Conservation (phyloP, 1,140 invertebrate genomes). For the Helicorthomorpha holstii region DNA sequence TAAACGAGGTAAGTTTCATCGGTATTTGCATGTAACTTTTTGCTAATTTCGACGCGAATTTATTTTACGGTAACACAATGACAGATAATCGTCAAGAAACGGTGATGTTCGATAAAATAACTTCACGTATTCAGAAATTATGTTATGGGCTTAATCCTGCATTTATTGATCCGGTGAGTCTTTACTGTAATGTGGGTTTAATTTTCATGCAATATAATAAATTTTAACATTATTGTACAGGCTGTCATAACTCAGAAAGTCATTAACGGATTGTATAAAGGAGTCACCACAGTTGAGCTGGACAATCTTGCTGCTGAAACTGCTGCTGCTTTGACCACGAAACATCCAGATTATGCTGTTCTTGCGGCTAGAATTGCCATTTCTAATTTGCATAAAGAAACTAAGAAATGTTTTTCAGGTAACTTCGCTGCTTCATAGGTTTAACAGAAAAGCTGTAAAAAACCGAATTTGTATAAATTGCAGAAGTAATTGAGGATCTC, state of each 20-base stretch:
- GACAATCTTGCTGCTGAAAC: constrained; percentile 96
- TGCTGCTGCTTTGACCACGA: constrained; percentile 85
- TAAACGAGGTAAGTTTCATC: constrained; percentile 20
- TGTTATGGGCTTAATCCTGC: constrained; percentile 93
- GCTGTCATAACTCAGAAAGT: constrained; percentile 38
- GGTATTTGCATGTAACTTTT: constrained; percentile 1
- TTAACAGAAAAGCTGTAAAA: background rate
- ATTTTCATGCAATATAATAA: constrained; percentile 1
- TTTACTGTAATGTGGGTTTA: constrained; percentile 7
- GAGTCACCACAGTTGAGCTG: constrained; percentile 88
- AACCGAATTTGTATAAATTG: constrained; percentile 19
- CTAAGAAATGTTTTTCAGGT: constrained; percentile 76
- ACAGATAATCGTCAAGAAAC: constrained; percentile 72
- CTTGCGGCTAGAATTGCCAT: constrained; percentile 89
- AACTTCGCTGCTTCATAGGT: constrained; percentile 15
- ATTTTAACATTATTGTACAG: constrained; percentile 18
- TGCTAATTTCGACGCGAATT: background rate
- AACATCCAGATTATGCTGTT: constrained; percentile 92
- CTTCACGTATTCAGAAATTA: constrained; percentile 81
- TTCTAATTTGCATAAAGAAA: constrained; percentile 96
- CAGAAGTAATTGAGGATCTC: constrained; percentile 82
- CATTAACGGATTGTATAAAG: constrained; percentile 82
- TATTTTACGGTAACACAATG: constrained; percentile 9
- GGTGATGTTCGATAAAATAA: constrained; percentile 96
- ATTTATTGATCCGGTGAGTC: constrained; percentile 86